phyloP scores from a whole-genome alignment of 2,797 vertebrate genomes.

The Spatula versicolor region DNA sequence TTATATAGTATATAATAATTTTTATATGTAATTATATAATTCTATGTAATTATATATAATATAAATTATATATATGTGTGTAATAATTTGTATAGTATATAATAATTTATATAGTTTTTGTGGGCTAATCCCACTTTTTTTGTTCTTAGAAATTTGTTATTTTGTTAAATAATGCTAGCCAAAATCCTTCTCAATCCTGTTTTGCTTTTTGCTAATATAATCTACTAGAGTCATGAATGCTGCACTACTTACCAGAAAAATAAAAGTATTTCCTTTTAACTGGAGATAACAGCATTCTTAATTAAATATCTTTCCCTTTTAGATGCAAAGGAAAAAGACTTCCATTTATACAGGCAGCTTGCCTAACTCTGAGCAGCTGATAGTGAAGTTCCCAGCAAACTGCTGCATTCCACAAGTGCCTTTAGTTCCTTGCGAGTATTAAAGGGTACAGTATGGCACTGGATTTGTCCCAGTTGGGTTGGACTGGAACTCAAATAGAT shows the following conservation, averaged over 20 bases:
- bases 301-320: slow-evolving; percentile 51
- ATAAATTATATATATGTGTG: too few relatives aligned
- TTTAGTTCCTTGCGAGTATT: slow-evolving; percentile 17
- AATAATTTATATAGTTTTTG: background rate
- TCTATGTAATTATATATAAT: too few relatives aligned
- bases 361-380: slow-evolving; percentile 37
- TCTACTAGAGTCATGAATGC: background rate
- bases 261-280: slow-evolving; percentile 22
- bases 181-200: background rate
- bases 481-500: slow-evolving; percentile 1
- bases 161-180: background rate
- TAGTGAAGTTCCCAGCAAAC: background rate
- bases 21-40: too few relatives aligned
- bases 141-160: background rate
- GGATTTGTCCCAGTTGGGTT: slow-evolving; percentile 29
- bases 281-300: slow-evolving; percentile 15
- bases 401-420: slow-evolving; percentile 32
- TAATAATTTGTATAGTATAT: too few relatives aligned
- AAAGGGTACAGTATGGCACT: background rate
- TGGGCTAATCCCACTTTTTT: background rate
- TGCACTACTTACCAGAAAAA: background rate
- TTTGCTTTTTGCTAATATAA: slow-evolving; percentile 11
- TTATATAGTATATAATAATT: too few relatives aligned
- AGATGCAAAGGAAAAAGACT: slow-evolving; percentile 8
- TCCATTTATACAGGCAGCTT: slow-evolving; percentile 22